Conservation (phyloP, 2,113 vertebrate species). For the Macaca mulatta region DNA sequence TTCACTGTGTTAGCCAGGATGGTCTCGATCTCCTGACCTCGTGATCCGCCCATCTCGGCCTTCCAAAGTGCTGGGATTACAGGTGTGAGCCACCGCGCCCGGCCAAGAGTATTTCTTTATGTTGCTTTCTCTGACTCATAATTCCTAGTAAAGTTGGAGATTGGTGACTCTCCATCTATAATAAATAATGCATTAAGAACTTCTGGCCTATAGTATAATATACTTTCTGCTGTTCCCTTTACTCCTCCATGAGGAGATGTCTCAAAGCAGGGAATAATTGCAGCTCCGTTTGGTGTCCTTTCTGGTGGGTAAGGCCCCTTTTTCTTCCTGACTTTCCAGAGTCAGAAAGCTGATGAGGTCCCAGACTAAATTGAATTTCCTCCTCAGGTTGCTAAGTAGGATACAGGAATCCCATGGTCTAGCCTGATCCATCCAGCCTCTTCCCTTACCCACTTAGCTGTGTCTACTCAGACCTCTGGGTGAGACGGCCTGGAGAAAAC, state of each 20-base stretch:
- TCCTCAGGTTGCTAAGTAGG: background rate
- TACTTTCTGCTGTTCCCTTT: background rate
- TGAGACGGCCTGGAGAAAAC: background rate
- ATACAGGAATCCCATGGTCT: background rate
- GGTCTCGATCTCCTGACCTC: no score
- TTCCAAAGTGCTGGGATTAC: no score
- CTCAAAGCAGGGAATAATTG: background rate
- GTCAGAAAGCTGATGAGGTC: background rate
- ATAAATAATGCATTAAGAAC: background rate
- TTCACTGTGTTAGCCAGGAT: no score
- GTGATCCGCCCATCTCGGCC: no score
- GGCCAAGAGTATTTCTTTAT: background rate
- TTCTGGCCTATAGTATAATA: background rate
- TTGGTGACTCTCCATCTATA: background rate
- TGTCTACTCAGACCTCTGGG: background rate
- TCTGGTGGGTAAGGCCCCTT: background rate
- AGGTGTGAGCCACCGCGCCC: no score
- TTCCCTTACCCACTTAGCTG: background rate
- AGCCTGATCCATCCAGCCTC: background rate
- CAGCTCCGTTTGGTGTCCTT: background rate
- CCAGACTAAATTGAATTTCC: background rate
- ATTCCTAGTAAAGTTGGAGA: background rate
- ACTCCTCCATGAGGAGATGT: background rate
- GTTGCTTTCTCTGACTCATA: background rate
- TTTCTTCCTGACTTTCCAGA: background rate